These are phyloP conservation scores for Tipula lateralis DNA, from an alignment of 2,888 invertebrate genomes.

Conservation along the genomic window DNA sequence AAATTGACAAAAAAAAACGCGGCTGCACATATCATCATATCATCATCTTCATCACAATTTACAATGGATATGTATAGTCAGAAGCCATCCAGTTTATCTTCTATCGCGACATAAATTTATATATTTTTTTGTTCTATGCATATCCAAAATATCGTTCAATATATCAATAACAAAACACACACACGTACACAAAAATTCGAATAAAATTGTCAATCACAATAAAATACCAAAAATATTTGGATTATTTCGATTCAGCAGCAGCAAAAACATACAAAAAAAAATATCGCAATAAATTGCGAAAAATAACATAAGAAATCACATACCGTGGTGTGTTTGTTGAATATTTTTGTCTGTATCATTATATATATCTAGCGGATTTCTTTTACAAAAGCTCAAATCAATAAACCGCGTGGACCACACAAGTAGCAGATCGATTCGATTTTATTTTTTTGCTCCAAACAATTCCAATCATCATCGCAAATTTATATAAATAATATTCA, in stretches of 20 bases:
- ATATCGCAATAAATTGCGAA: background rate
- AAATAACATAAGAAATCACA: background rate
- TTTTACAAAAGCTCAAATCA: background rate
- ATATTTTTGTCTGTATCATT: constrained; percentile 24
- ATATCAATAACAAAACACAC: background rate
- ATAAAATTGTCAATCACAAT: constrained; percentile 11
- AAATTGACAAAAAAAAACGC: background rate
- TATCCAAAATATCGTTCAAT: background rate
- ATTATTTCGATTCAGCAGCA: background rate
- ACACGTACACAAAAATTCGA: background rate
- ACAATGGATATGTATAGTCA: background rate
- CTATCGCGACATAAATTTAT: background rate
- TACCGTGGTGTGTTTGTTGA: background rate
- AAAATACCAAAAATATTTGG: background rate
- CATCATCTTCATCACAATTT: background rate
- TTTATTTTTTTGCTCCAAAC: background rate
- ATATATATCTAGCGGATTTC: background rate
- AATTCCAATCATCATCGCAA: background rate
- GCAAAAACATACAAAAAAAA: background rate
- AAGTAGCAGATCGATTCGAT: background rate
- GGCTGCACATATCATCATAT: background rate
- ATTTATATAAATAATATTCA: background rate
- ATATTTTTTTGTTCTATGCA: background rate
- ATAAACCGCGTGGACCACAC: constrained; percentile 19
- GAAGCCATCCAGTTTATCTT: background rate